phyloP scores from a whole-genome alignment of 2,888 invertebrate species.

The Perizoma affinitatum region DNA sequence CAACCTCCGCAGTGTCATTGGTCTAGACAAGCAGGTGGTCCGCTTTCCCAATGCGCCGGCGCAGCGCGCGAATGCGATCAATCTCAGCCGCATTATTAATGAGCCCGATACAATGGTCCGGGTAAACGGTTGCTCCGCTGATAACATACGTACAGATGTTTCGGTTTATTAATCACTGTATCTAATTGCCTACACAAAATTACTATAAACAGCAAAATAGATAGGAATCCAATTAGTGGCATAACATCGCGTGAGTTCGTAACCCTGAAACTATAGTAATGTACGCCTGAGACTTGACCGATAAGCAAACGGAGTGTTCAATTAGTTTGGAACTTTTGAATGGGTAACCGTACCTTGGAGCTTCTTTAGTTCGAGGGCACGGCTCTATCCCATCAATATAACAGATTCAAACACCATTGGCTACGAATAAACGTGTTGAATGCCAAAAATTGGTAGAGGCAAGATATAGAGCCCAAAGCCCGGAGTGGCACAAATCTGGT shows the following conservation, averaged over 20 bases:
- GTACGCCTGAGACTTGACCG: conserved; percentile 23
- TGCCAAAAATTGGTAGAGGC: background rate
- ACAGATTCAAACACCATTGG: background rate
- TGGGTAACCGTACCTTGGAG: too few relatives aligned
- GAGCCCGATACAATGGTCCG: conserved; percentile 25
- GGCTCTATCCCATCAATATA: background rate
- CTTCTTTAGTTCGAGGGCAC: too few relatives aligned
- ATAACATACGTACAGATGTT: conserved; percentile 11
- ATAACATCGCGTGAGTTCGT: conserved; percentile 18
- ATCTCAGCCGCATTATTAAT: conserved; percentile 34
- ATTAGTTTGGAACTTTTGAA: background rate
- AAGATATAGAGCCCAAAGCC: conserved; percentile 1
- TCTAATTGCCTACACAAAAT: conserved; percentile 7
- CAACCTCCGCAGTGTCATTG: conserved; percentile 34
- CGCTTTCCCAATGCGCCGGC: conserved; percentile 39
- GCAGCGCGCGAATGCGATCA: conserved; percentile 32
- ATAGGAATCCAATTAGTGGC: background rate
- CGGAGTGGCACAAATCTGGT: conserved; percentile 9
- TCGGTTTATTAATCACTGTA: too few relatives aligned
- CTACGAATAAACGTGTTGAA: background rate
- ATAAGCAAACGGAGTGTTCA: conserved; percentile 2
- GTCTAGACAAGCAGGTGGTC: conserved; percentile 36
- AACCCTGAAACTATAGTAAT: conserved; percentile 24
- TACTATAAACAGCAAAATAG: too few relatives aligned
- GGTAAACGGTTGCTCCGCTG: conserved; percentile 23